Percentiles rank a stretch among this genome's conserved stretches.
Evolutionary conservation across 2,888 invertebrate genomes (phyloP).

Genomic region (Laothoe populi): DNA sequence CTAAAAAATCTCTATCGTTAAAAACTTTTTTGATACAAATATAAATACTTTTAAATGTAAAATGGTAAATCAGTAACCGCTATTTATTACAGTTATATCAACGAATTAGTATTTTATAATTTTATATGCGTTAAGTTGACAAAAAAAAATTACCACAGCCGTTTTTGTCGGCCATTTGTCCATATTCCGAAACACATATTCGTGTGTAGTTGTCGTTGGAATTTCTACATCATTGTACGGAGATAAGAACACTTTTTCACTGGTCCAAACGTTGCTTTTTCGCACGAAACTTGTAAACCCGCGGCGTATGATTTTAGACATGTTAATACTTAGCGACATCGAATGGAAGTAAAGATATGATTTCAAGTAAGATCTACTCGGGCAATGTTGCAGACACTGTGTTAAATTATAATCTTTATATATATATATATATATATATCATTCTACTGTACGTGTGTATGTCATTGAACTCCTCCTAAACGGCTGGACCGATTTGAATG

Average conservation of each 20-base stretch:
- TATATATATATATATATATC: no score
- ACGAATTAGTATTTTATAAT: no score
- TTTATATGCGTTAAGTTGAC: no score
- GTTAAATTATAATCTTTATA: no score
- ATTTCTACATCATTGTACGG: constrained; percentile 72
- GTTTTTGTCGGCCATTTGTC: constrained; percentile 85
- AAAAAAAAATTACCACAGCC: constrained; percentile 68
- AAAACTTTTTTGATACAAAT: no score
- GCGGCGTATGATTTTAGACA: constrained; percentile 18
- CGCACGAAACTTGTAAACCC: constrained; percentile 40
- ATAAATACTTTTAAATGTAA: no score
- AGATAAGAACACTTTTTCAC: constrained; percentile 60
- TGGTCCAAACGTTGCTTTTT: constrained; percentile 55
- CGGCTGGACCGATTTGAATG: no score
- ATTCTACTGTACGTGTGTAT: no score
- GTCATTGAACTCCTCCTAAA: no score
- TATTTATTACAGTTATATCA: no score
- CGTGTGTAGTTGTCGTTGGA: constrained; percentile 79
- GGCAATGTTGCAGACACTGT: not conserved
- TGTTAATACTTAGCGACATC: constrained; percentile 1
- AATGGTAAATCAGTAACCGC: no score
- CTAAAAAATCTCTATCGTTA: no score
- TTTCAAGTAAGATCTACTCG: not conserved
- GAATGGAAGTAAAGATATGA: not conserved
- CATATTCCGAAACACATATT: constrained; percentile 84